Evolutionary conservation across 2,113 vertebrate species (phyloP).

Genomic region (Solea solea): DNA sequence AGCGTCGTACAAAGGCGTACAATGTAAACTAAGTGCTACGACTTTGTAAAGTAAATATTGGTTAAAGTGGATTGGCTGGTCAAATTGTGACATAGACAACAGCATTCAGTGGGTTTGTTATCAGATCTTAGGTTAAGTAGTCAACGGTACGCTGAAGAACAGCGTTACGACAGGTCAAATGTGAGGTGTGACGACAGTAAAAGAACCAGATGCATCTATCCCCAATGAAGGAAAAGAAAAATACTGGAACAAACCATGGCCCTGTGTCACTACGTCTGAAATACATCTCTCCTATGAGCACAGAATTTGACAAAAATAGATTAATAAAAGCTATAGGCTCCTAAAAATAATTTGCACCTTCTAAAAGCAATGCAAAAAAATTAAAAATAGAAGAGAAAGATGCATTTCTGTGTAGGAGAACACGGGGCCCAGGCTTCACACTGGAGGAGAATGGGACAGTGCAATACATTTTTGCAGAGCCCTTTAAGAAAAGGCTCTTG

Average conservation of each 20-base stretch:
- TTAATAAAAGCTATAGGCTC: slow-evolving; percentile 18
- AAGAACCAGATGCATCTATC: slow-evolving; percentile 29
- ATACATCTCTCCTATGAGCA: slow-evolving; percentile 43
- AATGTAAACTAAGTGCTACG: slow-evolving; percentile 23
- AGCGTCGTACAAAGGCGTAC: slow-evolving; percentile 12
- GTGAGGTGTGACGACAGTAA: slow-evolving; percentile 44
- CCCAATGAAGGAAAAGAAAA: slow-evolving; percentile 37
- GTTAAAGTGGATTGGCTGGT: slow-evolving; percentile 10
- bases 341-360: slow-evolving; percentile 15
- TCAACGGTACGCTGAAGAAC: slow-evolving; percentile 29
- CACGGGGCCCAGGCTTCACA: slow-evolving; percentile 56
- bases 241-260: slow-evolving; percentile 34
- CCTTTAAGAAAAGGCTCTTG: slow-evolving; percentile 61
- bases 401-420: slow-evolving; percentile 53
- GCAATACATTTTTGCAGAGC: slow-evolving; percentile 67
- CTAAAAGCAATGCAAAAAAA: not conserved
- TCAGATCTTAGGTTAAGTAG: not conserved
- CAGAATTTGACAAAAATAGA: slow-evolving; percentile 36
- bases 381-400: slow-evolving; percentile 19
- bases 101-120: slow-evolving; percentile 9
- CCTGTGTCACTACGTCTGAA: slow-evolving; percentile 45
- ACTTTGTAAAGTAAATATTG: slow-evolving; percentile 13
- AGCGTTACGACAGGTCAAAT: slow-evolving; percentile 58
- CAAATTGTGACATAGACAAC: slow-evolving; percentile 4
- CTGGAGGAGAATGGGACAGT: slow-evolving; percentile 59